These are phyloP conservation scores for Rhagonycha lutea DNA, from an alignment of 2,888 invertebrate species.

Conservation along the genomic window DNA sequence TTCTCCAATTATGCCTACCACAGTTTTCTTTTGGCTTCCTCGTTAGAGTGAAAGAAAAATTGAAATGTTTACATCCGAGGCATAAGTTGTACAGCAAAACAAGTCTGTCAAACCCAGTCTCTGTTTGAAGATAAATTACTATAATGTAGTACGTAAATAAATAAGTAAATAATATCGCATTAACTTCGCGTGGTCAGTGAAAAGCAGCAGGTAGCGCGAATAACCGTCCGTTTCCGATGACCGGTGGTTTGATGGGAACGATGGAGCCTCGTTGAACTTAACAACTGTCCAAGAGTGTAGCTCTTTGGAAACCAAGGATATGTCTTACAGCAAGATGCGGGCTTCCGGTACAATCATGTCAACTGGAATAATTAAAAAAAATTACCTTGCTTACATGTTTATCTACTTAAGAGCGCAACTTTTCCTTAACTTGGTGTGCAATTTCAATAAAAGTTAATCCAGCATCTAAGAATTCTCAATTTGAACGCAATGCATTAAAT, in stretches of 20 bases:
- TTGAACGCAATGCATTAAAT: background rate
- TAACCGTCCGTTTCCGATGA: conserved; percentile 23
- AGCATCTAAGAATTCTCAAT: background rate
- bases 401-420: conserved; percentile 2
- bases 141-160: conserved; percentile 20
- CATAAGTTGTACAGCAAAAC: background rate
- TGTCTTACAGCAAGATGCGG: conserved; percentile 17
- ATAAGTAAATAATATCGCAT: conserved; percentile 27
- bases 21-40: background rate
- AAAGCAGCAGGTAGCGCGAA: conserved; percentile 12
- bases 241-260: conserved; percentile 22
- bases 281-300: conserved; percentile 1
- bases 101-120: background rate
- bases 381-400: conserved; percentile 8
- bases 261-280: conserved; percentile 10
- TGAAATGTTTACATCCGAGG: background rate
- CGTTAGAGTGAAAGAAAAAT: background rate
- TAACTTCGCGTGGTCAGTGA: conserved; percentile 24
- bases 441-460: background rate
- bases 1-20: background rate
- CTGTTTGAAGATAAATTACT: conserved; percentile 13
- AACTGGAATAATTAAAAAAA: conserved; percentile 6
- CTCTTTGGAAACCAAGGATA: conserved; percentile 9
- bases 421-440: background rate
- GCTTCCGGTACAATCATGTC: conserved; percentile 17